Evolutionary conservation across 2,888 invertebrate species (phyloP), one percentile per base, ranked within the genome.

Genomic region (Pseudococcus longispinus): DNA sequence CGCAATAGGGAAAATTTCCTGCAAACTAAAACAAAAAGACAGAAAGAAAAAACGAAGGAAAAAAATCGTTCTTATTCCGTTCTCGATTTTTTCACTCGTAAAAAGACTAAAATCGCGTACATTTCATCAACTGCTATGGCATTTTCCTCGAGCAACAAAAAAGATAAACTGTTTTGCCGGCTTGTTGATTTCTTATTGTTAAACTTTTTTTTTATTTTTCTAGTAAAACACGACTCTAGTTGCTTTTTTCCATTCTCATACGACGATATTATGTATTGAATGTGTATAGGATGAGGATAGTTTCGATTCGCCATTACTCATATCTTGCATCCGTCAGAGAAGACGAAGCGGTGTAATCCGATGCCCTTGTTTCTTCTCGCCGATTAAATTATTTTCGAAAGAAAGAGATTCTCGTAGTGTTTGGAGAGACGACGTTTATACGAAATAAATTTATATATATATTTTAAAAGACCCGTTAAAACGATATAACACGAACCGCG

Each of bases 381-480:
- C 44, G 15, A 46, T 46, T 1, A 60, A 60, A 20, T 55, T 55
- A 55, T 55, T 60, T 20, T n/a, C 20, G 60, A 60, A 18, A 60
- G 60, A 46, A 46, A 46, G 15, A 46, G 6, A n/a, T n/a, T n/a
- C n/a, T n/a, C n/a, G n/a, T n/a, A n/a, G n/a, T n/a, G n/a, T n/a
- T n/a, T n/a, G 8, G 44, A 46, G 44, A 46, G 8, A 46, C 44
- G 44, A 60, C 60, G 60, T 60, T 60, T 23, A 23, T 65, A 26
- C 65, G 65, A 65, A 65, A 65, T 65, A 60, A 60, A 60, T 65
- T 65, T 70, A 29, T 70, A 70, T 60, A 65, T 65, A 65, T 29
- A 29, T 70, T 70, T 29, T 18, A 29, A 70, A 15, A 70, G 29
- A 29, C 15, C 70, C 70, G 70, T 18, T 70, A 70, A 70, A 70